phyloP scores from a whole-genome alignment of 1,140 invertebrate species.

The Notospermus geniculatus region DNA sequence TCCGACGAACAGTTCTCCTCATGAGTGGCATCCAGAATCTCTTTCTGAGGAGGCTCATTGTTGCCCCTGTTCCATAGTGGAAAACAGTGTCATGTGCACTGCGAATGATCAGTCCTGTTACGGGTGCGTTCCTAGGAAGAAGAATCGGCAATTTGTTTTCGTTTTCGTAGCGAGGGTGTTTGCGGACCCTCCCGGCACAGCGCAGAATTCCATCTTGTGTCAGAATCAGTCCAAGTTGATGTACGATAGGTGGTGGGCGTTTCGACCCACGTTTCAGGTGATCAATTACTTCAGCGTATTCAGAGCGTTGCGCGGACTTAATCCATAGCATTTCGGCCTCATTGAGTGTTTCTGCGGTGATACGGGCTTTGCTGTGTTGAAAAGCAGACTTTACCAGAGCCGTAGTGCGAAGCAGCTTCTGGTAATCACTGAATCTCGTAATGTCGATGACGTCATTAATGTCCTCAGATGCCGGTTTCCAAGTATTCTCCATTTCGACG shows the following conservation, averaged over 20 bases:
- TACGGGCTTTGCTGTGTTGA: neutral
- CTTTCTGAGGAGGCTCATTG: neutral
- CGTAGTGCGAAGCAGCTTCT: neutral
- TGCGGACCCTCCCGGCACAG: neutral
- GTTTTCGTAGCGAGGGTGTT: neutral
- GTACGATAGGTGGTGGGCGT: neutral
- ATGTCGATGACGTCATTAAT: neutral
- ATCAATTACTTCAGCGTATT: neutral
- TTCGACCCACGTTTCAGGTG: neutral
- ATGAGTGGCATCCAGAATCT: neutral
- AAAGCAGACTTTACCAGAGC: neutral
- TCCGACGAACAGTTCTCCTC: neutral
- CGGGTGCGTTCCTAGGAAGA: neutral
- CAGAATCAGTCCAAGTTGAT: constrained; percentile 1
- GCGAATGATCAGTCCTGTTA: constrained; percentile 2
- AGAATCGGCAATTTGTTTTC: neutral
- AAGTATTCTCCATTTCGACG: constrained; percentile 1
- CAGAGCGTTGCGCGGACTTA: neutral
- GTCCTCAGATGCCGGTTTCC: neutral
- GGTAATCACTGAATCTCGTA: neutral
- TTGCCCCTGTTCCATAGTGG: neutral
- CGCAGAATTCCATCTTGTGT: neutral
- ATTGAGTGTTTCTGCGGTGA: neutral
- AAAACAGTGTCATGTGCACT: neutral
- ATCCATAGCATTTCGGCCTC: neutral